Base-by-base conservation (phyloP, 2,888 invertebrate species). In the Melipona bicolor region DNA sequence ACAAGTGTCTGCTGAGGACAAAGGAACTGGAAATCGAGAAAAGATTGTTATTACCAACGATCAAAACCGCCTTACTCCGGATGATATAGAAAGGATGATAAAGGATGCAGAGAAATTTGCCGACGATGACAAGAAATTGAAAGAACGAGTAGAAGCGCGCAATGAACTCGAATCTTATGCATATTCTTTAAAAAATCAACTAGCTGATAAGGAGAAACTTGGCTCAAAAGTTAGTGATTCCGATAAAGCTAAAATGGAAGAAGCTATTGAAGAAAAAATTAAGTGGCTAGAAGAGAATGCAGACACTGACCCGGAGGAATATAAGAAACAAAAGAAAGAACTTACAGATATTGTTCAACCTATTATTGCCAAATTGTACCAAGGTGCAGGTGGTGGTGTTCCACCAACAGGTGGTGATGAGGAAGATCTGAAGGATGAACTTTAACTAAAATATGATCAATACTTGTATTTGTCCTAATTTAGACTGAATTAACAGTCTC, bases 11-110 rank as follows among this genome's bases (percentile, higher is more conserved):
- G 99, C 99, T 32, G 99, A 99, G 95, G 99, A 99, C 95, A 99
- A 99, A 95, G 99, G 99, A 84, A 99, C 99, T 67, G 99, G 99
- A 81, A 99, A 99, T 95, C 97, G 99, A 92, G 99, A 99, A 94
- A 99, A 99, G 96, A 99, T 99, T 93, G 98, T 99, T 84, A 99
- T 99, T 94, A 99, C 99, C 90, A 99, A 99, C 93, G 99, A 99
- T 93, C 99, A 99, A 95, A 99, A 99, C 95, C 96, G 99, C 88
- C 95, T 99, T 86, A 98, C 99, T 21, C 99, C 99, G 6, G 99
- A 99, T 90, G 99, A 99, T 92, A 99, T 99, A 90, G 99, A 99
- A 94, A 96, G 99, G 86, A 99, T 99, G 99, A 99, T 99, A 95
- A 98, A 98, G 95, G 99, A 99, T 94, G 99, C 99, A 0, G 99